Evolutionary conservation across 2,888 invertebrate genomes (phyloP).

Genomic region (Macrophya alboannulata): DNA sequence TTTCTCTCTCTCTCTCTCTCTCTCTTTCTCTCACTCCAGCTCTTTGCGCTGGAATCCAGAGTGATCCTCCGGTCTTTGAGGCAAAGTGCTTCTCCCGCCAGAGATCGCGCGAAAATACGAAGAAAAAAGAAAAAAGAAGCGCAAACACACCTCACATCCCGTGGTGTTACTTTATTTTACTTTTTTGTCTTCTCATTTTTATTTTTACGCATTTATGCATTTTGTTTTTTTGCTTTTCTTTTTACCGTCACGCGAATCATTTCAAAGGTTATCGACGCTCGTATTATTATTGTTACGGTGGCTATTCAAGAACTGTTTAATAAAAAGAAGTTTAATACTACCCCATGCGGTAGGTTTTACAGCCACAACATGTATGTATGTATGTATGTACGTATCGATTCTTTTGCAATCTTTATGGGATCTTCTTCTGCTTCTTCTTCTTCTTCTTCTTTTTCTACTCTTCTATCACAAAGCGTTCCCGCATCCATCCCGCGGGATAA

Average conservation of each 20-base stretch:
- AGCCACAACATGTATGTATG: not conserved
- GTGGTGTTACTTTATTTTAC: not conserved
- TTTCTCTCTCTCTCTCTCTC: conserved; percentile 1
- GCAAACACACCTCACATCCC: conserved; percentile 16
- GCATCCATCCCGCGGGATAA: not conserved
- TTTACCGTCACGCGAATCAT: not conserved
- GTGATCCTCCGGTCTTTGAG: not conserved
- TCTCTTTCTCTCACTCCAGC: not conserved
- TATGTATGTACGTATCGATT: not conserved
- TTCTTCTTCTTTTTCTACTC: not conserved
- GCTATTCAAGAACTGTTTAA: not conserved
- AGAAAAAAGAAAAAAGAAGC: not conserved
- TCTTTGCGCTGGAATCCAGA: not conserved
- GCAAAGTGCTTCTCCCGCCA: conserved; percentile 24
- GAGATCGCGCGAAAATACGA: not conserved
- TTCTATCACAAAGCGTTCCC: not conserved
- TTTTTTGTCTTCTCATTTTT: not conserved
- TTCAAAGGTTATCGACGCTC: not conserved
- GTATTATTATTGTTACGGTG: not conserved
- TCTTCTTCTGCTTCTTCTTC: not conserved
- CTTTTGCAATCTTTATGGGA: conserved; percentile 17
- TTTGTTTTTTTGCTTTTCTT: no score
- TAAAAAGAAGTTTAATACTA: no score
- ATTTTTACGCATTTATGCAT: no score
- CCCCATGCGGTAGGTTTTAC: not conserved